Percentiles rank a stretch among this genome's conserved stretches.
phyloP scores from a whole-genome alignment of 2,888 invertebrate species.

The Megaustenia siamemsis region DNA sequence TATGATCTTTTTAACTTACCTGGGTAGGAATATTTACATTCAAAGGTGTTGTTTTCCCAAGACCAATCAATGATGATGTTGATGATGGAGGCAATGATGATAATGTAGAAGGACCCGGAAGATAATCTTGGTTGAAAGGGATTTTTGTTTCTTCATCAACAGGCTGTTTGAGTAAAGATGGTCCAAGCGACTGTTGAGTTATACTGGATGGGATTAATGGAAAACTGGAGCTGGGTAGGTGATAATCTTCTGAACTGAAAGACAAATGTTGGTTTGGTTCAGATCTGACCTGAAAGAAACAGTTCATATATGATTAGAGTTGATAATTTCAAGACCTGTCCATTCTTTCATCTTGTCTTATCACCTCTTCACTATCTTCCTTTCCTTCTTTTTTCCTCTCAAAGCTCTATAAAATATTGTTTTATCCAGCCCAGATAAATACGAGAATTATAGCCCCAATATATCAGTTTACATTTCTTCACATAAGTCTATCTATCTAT shows the following conservation, averaged over 20 bases:
- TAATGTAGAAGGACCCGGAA: constrained; percentile 24
- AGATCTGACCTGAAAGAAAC: constrained; percentile 19
- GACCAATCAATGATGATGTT: constrained; percentile 17
- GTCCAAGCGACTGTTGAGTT: background rate
- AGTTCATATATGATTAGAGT: no score
- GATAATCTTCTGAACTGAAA: constrained; percentile 29
- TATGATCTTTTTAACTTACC: constrained; percentile 14
- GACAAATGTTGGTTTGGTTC: constrained; percentile 27
- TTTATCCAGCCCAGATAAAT: no score
- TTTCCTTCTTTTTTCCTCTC: no score
- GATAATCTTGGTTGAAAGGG: constrained; percentile 27
- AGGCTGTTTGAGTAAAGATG: constrained; percentile 6
- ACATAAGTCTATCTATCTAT: no score
- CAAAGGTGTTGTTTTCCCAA: constrained; percentile 27
- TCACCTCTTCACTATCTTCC: no score
- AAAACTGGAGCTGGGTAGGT: background rate
- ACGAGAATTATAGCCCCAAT: no score
- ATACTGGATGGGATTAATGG: constrained; percentile 9
- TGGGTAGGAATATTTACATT: constrained; percentile 11
- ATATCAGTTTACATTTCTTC: no score
- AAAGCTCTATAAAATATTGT: no score
- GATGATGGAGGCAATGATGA: constrained; percentile 39
- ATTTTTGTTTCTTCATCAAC: constrained; percentile 35
- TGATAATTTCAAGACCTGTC: no score
- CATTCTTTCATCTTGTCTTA: no score